These are phyloP conservation scores for Coccyzus lansbergi DNA, from an alignment of 2,797 vertebrate genomes.

Conservation along the genomic window DNA sequence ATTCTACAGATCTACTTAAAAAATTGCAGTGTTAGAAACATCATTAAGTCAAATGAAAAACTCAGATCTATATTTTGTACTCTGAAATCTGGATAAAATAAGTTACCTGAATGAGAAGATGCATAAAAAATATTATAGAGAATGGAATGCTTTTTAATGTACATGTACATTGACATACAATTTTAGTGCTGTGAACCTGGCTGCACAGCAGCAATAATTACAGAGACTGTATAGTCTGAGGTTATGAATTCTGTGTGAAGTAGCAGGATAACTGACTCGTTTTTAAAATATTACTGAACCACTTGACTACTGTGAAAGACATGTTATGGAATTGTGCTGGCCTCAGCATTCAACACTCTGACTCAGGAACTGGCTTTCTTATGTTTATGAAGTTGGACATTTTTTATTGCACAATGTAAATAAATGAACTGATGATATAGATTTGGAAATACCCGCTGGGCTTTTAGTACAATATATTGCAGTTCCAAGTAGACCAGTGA, in stretches of 20 bases:
- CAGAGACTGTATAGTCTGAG: neutral
- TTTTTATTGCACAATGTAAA: neutral
- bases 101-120: neutral
- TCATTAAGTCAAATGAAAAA: neutral
- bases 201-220: neutral
- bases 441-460: neutral
- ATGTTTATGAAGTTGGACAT: neutral
- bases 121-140: neutral
- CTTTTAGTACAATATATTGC: neutral
- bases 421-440: neutral
- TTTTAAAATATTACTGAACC: neutral
- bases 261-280: neutral
- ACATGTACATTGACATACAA: no score
- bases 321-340: accelerated
- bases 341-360: neutral
- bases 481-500: neutral
- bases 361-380: neutral
- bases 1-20: neutral
- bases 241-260: neutral
- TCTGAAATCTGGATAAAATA: neutral
- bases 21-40: neutral
- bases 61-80: neutral
- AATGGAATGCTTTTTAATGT: neutral
- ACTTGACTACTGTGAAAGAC: neutral
- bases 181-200: neutral